Evolutionary conservation across 1,140 invertebrate genomes (phyloP).

Genomic region (Zaprionus africanus): DNA sequence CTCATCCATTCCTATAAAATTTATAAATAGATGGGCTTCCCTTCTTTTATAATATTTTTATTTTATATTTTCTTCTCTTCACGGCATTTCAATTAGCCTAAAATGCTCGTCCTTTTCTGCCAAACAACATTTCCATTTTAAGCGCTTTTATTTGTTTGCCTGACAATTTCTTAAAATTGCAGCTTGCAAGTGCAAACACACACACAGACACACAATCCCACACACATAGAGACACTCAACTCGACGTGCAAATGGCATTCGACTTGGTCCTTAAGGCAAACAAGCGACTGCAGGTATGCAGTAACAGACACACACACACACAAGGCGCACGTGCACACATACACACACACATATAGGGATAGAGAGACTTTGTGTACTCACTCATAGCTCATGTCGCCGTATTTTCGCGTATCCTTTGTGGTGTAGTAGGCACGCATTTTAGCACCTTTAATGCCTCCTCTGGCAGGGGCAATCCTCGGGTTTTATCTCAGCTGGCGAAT

Average conservation of each 20-base stretch:
- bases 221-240: constrained; percentile 9
- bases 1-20: too few relatives aligned
- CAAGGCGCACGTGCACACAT: constrained; percentile 10
- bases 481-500: constrained; percentile 25
- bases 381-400: constrained; percentile 80
- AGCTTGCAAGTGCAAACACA: constrained; percentile 57
- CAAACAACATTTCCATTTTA: constrained; percentile 10
- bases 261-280: constrained; percentile 54
- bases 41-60: too few relatives aligned
- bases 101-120: not conserved
- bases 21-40: too few relatives aligned
- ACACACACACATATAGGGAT: not conserved
- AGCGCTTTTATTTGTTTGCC: constrained; percentile 30
- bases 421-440: constrained; percentile 77
- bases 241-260: constrained; percentile 66
- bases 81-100: not conserved
- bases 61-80: not conserved
- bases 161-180: constrained; percentile 60
- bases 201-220: constrained; percentile 1
- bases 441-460: constrained; percentile 42
- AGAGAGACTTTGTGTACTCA: constrained; percentile 50
- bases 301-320: constrained; percentile 31
- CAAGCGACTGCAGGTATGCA: constrained; percentile 41
- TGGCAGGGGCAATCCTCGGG: constrained; percentile 24
- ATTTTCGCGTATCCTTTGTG: constrained; percentile 73